These are phyloP conservation scores for Staurois parvus DNA, from an alignment of 2,797 vertebrate species.

Conservation along the genomic window DNA sequence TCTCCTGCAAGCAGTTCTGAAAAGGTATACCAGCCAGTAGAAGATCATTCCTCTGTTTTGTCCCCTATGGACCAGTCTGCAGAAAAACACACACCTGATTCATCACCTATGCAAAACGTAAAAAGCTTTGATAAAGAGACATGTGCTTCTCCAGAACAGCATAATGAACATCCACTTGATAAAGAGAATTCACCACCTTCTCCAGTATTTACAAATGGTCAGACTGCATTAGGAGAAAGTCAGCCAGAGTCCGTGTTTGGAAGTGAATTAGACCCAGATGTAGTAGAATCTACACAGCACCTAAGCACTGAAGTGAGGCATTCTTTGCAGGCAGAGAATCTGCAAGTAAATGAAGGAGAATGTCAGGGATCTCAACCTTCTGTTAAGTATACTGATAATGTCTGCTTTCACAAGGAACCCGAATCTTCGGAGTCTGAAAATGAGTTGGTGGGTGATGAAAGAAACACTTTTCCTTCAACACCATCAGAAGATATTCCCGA, in stretches of 20 bases:
- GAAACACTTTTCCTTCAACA: background rate
- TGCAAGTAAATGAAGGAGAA: background rate
- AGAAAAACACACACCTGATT: slow-evolving; percentile 3
- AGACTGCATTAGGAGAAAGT: background rate
- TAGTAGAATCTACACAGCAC: background rate
- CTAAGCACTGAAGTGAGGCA: background rate
- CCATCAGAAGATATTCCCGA: background rate
- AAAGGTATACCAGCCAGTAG: background rate
- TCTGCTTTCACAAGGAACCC: background rate
- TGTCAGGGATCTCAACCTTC: background rate
- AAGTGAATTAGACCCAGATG: background rate
- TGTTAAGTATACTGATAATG: background rate
- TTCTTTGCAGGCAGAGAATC: background rate
- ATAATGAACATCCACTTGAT: background rate
- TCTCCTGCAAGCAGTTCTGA: background rate
- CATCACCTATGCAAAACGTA: background rate
- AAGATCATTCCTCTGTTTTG: background rate
- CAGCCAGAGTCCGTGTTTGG: background rate
- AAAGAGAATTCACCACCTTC: background rate
- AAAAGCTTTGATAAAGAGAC: background rate
- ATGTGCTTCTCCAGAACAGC: background rate
- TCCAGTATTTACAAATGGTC: slow-evolving; percentile 31
- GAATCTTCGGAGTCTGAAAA: background rate
- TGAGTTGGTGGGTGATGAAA: background rate
- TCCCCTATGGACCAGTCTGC: background rate